Evolutionary conservation across 2,797 vertebrate species (phyloP).

Genomic region (Prionace glauca): DNA sequence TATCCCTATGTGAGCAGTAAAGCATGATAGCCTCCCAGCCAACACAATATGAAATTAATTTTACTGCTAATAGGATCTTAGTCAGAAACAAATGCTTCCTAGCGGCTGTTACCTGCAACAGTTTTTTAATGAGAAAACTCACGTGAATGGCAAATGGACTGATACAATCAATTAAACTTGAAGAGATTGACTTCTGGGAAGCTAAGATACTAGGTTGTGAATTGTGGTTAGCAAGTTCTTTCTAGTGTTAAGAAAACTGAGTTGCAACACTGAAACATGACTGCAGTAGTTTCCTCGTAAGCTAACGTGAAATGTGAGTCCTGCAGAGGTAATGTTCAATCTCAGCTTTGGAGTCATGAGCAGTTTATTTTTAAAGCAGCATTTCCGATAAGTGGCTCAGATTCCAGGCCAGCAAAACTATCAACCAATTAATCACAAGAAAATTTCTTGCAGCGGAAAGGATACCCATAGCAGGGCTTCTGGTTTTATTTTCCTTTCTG

Average conservation of each 20-base stretch:
- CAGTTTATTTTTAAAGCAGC: background rate
- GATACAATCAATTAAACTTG: background rate
- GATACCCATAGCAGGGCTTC: background rate
- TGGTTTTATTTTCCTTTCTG: background rate
- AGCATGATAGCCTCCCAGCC: background rate
- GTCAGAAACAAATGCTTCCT: background rate
- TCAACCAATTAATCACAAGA: background rate
- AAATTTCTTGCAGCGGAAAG: background rate
- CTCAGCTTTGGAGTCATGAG: background rate
- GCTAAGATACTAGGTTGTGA: slow-evolving; percentile 8
- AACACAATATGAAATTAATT: background rate
- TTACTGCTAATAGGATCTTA: background rate
- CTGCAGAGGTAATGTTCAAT: background rate
- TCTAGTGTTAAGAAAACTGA: slow-evolving; percentile 25
- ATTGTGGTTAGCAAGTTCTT: slow-evolving; percentile 13
- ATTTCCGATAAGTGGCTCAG: background rate
- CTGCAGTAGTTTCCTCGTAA: background rate
- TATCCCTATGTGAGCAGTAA: background rate
- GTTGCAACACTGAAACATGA: background rate
- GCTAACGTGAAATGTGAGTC: background rate
- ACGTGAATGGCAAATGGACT: background rate
- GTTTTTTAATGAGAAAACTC: background rate
- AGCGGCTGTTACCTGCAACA: background rate
- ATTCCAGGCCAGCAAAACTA: background rate
- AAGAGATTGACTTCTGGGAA: slow-evolving; percentile 7